Base-by-base conservation (phyloP, 2,888 invertebrate genomes). In the Protodeltote pygarga region DNA sequence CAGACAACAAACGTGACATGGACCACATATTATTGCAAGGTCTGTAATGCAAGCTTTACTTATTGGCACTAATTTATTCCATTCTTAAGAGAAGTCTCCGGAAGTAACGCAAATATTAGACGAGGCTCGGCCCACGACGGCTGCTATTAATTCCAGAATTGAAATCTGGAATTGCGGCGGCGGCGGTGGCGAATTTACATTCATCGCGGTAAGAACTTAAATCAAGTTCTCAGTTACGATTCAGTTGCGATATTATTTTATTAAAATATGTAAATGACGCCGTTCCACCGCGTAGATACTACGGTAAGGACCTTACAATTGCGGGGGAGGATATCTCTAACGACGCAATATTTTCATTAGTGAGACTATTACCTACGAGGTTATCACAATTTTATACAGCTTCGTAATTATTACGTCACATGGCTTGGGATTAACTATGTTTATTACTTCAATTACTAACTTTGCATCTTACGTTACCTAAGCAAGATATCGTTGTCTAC, bases 201-300 rank as follows among this genome's bases (percentile, higher is more conserved):
- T 92, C 90, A 91, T 91, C 89, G 90, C 85, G 86, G 90, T 91
- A 91, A 92, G 90, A 90, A 91, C 91, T 92, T 92, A 90, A 92
- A 92, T 92, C 92, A 90, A 89, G 90, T 90, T 91, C 92, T 89
- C 90, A 85, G 90, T 90, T 89, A 90, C 91, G 88, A 90, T 91
- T 92, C 92, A 88, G 89, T 89, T 91, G 89, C 89, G 88, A 90
- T 91, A 91, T 90, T 89, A 91, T 92, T 92, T 91, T 91, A 92
- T 91, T 91, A 92, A 90, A 91, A 92, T 91, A 91, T 92, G 91
- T 89, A 91, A 90, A 92, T 90, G 87, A 83, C 78, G 83, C 81
- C 85, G 82, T 88, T 89, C 78, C 79, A 79, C 69, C 73, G 79
- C 83, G 82, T 75, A 83, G 85, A 84, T 85, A 84, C 85, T 83